Evolutionary conservation across 2,888 invertebrate species (phyloP).

Genomic region (Marasmarcha lunaedactyla): DNA sequence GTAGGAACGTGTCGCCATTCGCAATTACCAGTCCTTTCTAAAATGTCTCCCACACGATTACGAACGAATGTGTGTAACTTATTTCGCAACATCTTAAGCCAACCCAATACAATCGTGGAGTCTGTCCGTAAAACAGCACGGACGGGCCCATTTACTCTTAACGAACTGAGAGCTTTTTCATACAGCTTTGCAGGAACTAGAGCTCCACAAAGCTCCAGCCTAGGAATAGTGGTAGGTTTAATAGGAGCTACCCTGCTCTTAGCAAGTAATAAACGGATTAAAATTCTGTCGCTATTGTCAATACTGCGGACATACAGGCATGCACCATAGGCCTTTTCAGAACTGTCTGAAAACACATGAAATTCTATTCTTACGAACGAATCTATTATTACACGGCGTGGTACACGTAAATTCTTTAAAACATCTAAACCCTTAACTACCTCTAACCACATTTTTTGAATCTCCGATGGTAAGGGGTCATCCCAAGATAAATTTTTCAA

Average conservation of each 20-base stretch:
- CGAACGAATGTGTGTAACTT: too few relatives aligned
- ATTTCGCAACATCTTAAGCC: too few relatives aligned
- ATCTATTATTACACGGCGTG: slow-evolving; percentile 2
- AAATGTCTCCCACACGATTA: too few relatives aligned
- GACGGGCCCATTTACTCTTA: too few relatives aligned
- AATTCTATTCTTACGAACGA: not conserved
- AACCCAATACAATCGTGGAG: too few relatives aligned
- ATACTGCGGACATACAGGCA: slow-evolving; percentile 18
- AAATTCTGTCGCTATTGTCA: slow-evolving; percentile 7
- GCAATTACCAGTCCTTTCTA: too few relatives aligned
- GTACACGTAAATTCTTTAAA: slow-evolving; percentile 1
- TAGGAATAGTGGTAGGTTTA: slow-evolving; percentile 20
- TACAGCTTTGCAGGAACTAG: slow-evolving; percentile 19
- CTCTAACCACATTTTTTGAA: slow-evolving; percentile 2
- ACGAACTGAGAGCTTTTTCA: too few relatives aligned
- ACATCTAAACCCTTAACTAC: not conserved
- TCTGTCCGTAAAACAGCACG: too few relatives aligned
- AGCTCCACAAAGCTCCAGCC: slow-evolving; percentile 24
- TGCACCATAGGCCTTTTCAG: slow-evolving; percentile 19
- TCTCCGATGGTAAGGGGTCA: slow-evolving; percentile 6
- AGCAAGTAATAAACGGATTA: slow-evolving; percentile 15
- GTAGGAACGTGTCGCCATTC: too few relatives aligned
- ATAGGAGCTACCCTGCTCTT: slow-evolving; percentile 20
- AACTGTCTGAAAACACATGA: slow-evolving; percentile 4
- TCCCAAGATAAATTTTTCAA: slow-evolving; percentile 8